Percentiles rank a stretch among this genome's conserved stretches.
Evolutionary conservation across 2,888 invertebrate genomes (phyloP).

Genomic region (Dyspetes luteomarginatus): DNA sequence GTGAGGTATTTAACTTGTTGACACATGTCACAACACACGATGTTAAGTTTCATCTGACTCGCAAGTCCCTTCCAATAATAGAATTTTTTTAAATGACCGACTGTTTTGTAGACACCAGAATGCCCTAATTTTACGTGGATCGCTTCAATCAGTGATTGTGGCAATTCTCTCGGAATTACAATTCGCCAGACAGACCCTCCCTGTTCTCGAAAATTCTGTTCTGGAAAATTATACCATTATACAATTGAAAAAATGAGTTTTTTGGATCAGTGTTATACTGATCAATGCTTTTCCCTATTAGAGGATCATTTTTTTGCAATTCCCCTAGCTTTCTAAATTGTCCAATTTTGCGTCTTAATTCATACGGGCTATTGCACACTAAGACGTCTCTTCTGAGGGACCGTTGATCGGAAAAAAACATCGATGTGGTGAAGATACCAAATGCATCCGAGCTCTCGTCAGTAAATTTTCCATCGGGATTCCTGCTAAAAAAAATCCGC

Average conservation of each 20-base stretch:
- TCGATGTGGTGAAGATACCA: neutral
- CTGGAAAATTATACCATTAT: neutral
- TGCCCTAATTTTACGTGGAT: slow-evolving; percentile 44
- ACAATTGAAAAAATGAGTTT: too few species aligned
- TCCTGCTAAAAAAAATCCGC: neutral
- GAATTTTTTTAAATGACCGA: slow-evolving; percentile 4
- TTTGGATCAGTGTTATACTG: too few species aligned
- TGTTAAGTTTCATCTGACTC: neutral
- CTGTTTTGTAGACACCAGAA: slow-evolving; percentile 43
- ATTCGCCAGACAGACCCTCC: slow-evolving; percentile 8
- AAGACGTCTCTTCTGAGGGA: too few species aligned
- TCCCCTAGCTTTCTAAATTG: too few species aligned
- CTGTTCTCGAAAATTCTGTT: neutral
- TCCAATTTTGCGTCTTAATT: slow-evolving; percentile 7
- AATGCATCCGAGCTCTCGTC: neutral
- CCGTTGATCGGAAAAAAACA: too few species aligned
- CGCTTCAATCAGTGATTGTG: slow-evolving; percentile 13
- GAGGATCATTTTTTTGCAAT: too few species aligned
- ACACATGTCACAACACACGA: slow-evolving; percentile 43
- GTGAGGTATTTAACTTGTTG: slow-evolving; percentile 20
- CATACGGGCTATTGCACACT: neutral
- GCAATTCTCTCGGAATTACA: slow-evolving; percentile 42
- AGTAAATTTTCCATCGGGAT: slow-evolving; percentile 24
- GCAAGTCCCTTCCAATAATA: slow-evolving; percentile 35
- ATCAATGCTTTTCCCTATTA: too few species aligned